Conservation (phyloP, 1,140 invertebrate genomes). For the Kradibia gibbosae region DNA sequence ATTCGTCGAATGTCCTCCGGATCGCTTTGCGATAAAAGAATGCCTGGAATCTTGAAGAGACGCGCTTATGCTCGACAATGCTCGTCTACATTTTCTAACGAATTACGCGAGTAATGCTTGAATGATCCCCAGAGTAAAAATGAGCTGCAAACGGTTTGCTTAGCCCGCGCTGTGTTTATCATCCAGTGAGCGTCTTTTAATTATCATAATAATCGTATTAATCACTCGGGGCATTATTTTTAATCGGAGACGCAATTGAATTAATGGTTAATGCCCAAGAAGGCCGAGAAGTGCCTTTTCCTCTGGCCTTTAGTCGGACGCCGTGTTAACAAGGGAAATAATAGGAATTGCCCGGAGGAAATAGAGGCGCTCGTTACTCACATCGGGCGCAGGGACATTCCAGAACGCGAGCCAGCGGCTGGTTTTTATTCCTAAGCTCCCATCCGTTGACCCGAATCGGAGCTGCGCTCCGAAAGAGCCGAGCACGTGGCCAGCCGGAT, state of each 20-base stretch:
- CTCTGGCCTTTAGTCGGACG: neutral
- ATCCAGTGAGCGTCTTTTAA: too few species aligned
- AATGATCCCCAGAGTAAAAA: too few species aligned
- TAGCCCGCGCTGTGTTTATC: too few species aligned
- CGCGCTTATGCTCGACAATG: too few species aligned
- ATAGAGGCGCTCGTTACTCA: neutral
- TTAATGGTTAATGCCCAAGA: neutral
- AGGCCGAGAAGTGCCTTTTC: neutral
- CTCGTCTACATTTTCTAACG: too few species aligned
- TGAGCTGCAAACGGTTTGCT: too few species aligned
- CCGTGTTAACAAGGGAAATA: slow-evolving; percentile 10
- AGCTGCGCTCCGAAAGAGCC: neutral
- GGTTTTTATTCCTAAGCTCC: slow-evolving; percentile 51
- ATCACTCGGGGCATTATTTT: too few species aligned
- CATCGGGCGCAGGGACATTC: slow-evolving; percentile 47
- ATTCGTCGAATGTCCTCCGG: too few species aligned
- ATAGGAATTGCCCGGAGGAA: neutral
- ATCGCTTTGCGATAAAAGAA: too few species aligned
- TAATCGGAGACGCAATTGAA: neutral
- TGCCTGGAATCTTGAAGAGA: too few species aligned
- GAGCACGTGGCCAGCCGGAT: neutral
- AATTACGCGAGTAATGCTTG: too few species aligned
- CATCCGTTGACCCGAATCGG: slow-evolving; percentile 33
- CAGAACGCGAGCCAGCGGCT: slow-evolving; percentile 44
- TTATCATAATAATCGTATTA: too few species aligned